Conservation (phyloP, 2,113 vertebrate genomes). For the Nycticebus coucang region DNA sequence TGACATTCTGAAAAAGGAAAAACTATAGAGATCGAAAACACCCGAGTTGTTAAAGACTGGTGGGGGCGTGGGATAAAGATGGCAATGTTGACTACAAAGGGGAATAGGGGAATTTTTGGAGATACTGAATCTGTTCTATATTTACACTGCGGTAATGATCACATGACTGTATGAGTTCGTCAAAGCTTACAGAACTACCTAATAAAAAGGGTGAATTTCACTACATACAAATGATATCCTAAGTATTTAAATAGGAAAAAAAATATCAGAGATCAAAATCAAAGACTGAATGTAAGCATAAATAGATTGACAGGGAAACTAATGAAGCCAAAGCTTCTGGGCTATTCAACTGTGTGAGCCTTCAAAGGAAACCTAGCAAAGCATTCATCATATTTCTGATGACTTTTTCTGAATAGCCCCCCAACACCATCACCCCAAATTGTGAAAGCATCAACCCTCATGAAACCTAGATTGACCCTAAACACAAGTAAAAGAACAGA, state of each 20-base stretch:
- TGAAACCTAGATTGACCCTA: neutral
- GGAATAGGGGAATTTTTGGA: neutral
- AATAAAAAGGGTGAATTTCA: neutral
- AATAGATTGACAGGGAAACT: neutral
- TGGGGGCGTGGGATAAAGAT: neutral
- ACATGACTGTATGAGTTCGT: neutral
- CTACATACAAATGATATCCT: neutral
- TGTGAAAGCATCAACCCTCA: neutral
- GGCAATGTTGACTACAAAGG: neutral
- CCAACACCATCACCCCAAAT: neutral
- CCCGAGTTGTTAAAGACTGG: neutral
- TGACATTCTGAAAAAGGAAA: neutral
- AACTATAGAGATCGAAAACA: neutral
- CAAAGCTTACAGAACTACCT: neutral
- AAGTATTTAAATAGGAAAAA: neutral
- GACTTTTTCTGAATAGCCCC: neutral
- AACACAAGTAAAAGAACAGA: neutral
- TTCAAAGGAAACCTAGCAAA: neutral
- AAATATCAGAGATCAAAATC: neutral
- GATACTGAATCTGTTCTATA: neutral
- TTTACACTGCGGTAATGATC: neutral
- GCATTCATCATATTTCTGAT: neutral
- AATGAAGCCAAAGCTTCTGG: neutral
- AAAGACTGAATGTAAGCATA: neutral
- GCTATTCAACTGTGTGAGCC: neutral